Percentiles rank a stretch among this genome's conserved stretches.
phyloP scores from a whole-genome alignment of 2,797 vertebrate species.

The Gallirallus australis region DNA sequence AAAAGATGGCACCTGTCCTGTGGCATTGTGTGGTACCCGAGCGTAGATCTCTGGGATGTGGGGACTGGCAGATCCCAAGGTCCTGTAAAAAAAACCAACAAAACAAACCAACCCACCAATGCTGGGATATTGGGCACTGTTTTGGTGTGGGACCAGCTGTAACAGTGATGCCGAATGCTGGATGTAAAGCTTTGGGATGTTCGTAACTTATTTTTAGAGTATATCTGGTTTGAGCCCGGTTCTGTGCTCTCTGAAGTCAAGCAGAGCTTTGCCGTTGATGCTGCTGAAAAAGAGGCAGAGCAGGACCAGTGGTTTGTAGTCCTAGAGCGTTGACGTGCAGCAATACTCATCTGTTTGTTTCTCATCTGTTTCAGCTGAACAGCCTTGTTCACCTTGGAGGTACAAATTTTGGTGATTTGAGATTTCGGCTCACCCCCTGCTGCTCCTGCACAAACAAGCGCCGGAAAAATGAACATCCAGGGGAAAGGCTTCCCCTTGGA shows the following conservation, averaged over 20 bases:
- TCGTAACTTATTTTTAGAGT: background rate
- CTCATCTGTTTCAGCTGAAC: slow-evolving; percentile 73
- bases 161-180: background rate
- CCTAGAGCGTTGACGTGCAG: background rate
- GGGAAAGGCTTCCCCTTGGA: slow-evolving; percentile 90
- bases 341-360: slow-evolving; percentile 44
- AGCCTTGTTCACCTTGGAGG: slow-evolving; percentile 66
- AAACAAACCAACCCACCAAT: fast-evolving
- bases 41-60: background rate
- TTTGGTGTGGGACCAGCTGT: fast-evolving
- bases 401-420: slow-evolving; percentile 73
- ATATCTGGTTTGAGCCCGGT: fast-evolving
- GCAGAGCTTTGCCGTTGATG: background rate
- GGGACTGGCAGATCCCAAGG: background rate
- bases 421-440: slow-evolving; percentile 69
- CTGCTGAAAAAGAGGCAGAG: too few species aligned
- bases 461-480: slow-evolving; percentile 91
- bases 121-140: background rate
- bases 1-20: background rate
- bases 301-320: background rate
- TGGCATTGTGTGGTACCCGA: background rate
- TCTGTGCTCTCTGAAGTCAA: background rate
- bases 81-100: background rate
- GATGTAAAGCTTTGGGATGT: background rate
- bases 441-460: slow-evolving; percentile 77